These are phyloP conservation scores for Erebia palarica DNA, from an alignment of 2,888 invertebrate genomes.

Conservation along the genomic window DNA sequence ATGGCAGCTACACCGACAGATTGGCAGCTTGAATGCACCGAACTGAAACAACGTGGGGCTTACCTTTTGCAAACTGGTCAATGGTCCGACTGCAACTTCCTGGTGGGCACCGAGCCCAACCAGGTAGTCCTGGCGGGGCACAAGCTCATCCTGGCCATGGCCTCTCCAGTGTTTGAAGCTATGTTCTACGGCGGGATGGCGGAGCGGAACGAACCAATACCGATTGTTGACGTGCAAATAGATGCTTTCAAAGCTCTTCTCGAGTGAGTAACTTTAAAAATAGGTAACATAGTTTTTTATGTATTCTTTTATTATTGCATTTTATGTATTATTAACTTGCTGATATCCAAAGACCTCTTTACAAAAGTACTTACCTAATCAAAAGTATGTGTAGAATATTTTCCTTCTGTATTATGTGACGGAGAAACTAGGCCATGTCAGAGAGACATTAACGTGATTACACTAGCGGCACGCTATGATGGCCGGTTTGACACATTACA, in stretches of 20 bases:
- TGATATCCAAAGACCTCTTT: not conserved
- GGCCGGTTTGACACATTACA: too few relatives aligned
- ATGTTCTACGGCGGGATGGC: slow-evolving; percentile 94
- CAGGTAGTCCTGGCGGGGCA: slow-evolving; percentile 89
- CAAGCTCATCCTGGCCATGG: slow-evolving; percentile 92
- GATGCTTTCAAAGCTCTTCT: slow-evolving; percentile 92
- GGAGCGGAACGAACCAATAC: slow-evolving; percentile 89
- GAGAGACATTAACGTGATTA: too few relatives aligned
- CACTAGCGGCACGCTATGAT: too few relatives aligned
- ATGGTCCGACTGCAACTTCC: slow-evolving; percentile 92
- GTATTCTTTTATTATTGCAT: too few relatives aligned
- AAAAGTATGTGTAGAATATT: too few relatives aligned
- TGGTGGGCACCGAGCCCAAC: slow-evolving; percentile 90
- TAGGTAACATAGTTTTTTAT: too few relatives aligned
- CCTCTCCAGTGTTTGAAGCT: slow-evolving; percentile 93
- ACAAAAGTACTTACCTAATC: too few relatives aligned
- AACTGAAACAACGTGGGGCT: slow-evolving; percentile 87
- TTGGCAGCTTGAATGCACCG: slow-evolving; percentile 89
- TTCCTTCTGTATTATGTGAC: too few relatives aligned
- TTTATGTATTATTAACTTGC: too few relatives aligned
- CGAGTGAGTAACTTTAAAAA: slow-evolving; percentile 79
- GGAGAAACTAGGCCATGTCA: too few relatives aligned
- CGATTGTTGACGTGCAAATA: slow-evolving; percentile 92
- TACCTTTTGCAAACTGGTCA: slow-evolving; percentile 89
- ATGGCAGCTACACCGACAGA: slow-evolving; percentile 84